Conservation (phyloP, 64 coral and sea anemone genomes). For the Pocillopora damicornis region DNA sequence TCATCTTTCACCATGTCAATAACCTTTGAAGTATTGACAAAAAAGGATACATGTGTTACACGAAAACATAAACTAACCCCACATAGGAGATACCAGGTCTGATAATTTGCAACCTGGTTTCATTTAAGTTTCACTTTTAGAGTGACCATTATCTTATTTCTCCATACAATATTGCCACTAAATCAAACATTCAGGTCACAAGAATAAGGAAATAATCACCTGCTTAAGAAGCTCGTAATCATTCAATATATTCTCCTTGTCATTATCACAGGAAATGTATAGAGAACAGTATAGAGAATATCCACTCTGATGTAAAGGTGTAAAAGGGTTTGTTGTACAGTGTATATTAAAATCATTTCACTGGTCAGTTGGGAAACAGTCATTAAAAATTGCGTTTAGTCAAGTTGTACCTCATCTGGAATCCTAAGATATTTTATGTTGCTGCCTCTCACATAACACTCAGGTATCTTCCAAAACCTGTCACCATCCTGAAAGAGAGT, state of each 20-base stretch:
- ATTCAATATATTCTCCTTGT: background rate
- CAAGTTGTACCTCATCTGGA: slow-evolving; percentile 89
- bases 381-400: background rate
- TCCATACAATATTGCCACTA: no score
- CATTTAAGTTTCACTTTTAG: no score
- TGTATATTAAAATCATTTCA: no score
- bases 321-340: no score
- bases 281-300: no score
- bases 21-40: background rate
- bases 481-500: slow-evolving; percentile 75
- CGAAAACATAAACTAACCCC: no score
- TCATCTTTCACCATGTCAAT: slow-evolving; percentile 73
- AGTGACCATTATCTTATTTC: background rate
- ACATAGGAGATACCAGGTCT: no score
- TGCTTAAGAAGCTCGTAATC: no score
- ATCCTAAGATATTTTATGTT: slow-evolving; percentile 99
- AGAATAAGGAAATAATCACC: background rate
- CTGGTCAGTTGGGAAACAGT: no score
- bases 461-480: slow-evolving; percentile 97
- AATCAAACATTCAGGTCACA: background rate
- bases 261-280: no score
- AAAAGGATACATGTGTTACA: background rate
- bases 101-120: no score
- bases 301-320: no score
- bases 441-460: slow-evolving; percentile 97